These are phyloP conservation scores for Cyphomyrmex costatus DNA, from an alignment of 1,140 invertebrate genomes.

Conservation along the genomic window DNA sequence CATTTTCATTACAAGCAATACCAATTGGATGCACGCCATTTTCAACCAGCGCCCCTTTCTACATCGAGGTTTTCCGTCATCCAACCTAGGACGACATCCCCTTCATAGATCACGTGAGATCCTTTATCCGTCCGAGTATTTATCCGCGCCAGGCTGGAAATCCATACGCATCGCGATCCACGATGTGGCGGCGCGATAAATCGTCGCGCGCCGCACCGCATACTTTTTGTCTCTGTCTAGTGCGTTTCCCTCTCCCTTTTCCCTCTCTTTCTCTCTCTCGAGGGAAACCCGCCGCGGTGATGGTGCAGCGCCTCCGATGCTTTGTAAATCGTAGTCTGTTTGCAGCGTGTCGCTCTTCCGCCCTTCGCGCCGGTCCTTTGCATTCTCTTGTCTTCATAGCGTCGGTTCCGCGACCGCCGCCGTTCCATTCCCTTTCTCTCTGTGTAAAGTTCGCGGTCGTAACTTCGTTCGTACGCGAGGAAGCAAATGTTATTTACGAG, in stretches of 20 bases:
- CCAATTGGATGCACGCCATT: conserved; percentile 31
- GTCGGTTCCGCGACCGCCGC: neutral
- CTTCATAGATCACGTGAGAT: conserved; percentile 61
- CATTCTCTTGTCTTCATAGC: conserved; percentile 35
- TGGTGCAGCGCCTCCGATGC: conserved; percentile 56
- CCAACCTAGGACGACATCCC: conserved; percentile 29
- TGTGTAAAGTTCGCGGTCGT: conserved; percentile 72
- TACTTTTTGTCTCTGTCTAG: conserved; percentile 52
- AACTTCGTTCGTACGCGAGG: conserved; percentile 72
- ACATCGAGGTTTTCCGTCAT: conserved; percentile 49
- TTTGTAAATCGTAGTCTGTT: conserved; percentile 71
- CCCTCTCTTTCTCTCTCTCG: neutral
- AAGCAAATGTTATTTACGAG: conserved; percentile 80
- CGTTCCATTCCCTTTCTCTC: conserved; percentile 38
- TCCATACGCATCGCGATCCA: conserved; percentile 62
- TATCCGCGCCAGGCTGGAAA: conserved; percentile 54
- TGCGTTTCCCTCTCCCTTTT: neutral
- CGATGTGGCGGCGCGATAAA: conserved; percentile 59
- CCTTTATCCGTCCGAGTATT: conserved; percentile 62
- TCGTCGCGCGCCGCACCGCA: conserved; percentile 51
- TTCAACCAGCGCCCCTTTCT: neutral
- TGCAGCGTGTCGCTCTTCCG: conserved; percentile 56
- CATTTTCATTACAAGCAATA: conserved; percentile 19
- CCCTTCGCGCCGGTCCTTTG: conserved; percentile 16
- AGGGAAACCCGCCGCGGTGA: neutral